A percentile compares a stretch with the other conserved stretches of the same genome.
These are phyloP conservation scores for Mylabris sibirica DNA, from an alignment of 2,888 invertebrate genomes.

Conservation along the genomic window DNA sequence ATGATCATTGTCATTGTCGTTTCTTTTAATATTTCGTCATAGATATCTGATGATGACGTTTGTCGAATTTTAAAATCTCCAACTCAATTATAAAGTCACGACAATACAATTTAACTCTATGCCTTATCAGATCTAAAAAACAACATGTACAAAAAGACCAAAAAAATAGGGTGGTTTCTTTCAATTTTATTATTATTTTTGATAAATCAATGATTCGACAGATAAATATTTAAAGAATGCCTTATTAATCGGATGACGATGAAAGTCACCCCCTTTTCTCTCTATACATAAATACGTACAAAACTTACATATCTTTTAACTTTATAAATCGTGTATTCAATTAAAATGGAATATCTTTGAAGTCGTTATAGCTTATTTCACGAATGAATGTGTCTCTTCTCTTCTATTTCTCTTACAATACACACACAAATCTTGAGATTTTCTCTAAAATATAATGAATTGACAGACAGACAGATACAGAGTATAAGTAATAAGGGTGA, in stretches of 20 bases:
- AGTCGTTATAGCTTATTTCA: constrained; percentile 30
- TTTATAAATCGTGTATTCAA: constrained; percentile 25
- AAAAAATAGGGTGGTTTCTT: background rate
- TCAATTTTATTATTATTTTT: too few relatives aligned
- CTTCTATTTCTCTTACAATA: background rate
- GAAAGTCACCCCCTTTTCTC: background rate
- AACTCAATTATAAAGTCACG: constrained; percentile 8
- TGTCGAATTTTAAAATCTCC: background rate
- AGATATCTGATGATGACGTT: constrained; percentile 5
- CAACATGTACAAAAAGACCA: background rate
- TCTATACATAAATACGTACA: too few relatives aligned
- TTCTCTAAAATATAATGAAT: background rate
- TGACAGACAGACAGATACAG: background rate
- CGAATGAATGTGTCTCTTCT: constrained; percentile 21
- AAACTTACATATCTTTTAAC: background rate
- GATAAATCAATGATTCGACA: background rate
- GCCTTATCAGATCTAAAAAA: background rate
- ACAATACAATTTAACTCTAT: background rate
- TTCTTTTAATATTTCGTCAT: background rate
- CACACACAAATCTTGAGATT: background rate
- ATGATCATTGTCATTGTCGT: background rate
- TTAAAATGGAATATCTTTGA: constrained; percentile 35
- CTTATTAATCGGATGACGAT: background rate
- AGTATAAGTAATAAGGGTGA: constrained; percentile 23
- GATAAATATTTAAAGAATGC: background rate